Evolutionary conservation across 2,113 vertebrate genomes (phyloP).

Genomic region (Menura novaehollandiae): DNA sequence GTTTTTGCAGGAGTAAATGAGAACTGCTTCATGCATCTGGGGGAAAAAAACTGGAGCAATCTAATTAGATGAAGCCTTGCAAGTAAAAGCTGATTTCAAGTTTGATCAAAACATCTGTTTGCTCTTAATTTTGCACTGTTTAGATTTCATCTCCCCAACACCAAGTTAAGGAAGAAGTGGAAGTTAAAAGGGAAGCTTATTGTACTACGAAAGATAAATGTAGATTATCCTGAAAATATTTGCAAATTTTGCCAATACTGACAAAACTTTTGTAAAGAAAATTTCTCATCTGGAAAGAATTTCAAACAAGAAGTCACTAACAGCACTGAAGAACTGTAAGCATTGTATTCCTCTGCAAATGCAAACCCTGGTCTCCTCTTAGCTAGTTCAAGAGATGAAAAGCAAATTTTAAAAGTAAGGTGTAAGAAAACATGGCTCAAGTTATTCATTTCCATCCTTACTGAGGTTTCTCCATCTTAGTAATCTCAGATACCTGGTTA

Average conservation of each 20-base stretch:
- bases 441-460: background rate
- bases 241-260: background rate
- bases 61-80: background rate
- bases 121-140: background rate
- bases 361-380: background rate
- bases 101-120: background rate
- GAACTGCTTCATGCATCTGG: background rate
- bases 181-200: background rate
- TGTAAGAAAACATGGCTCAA: background rate
- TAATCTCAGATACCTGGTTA: background rate
- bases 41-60: background rate
- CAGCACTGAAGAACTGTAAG: background rate
- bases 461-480: background rate
- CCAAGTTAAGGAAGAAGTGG: fast-evolving
- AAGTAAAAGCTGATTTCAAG: background rate
- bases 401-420: background rate
- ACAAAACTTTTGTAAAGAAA: background rate
- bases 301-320: background rate
- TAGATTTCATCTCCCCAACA: background rate
- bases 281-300: background rate
- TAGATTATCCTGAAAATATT: background rate
- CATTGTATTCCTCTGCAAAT: background rate
- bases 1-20: background rate
- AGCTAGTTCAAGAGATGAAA: background rate
- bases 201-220: background rate